Evolutionary conservation across 2,113 vertebrate genomes (phyloP).

Genomic region (Corynorhinus townsendii): DNA sequence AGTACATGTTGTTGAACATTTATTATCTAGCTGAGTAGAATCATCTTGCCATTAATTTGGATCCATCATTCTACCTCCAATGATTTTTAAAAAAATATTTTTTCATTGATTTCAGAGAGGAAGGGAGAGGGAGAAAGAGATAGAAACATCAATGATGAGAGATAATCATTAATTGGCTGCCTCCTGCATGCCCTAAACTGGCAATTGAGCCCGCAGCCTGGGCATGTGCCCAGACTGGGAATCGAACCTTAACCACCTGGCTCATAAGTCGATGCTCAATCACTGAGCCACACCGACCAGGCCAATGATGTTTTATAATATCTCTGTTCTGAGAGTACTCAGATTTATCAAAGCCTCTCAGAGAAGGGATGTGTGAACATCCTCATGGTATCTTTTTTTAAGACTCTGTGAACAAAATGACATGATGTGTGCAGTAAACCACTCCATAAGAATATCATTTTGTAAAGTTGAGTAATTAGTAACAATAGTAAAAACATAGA

Average conservation of each 20-base stretch:
- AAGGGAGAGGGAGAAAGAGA: too few species aligned
- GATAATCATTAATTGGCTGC: too few species aligned
- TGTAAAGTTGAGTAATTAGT: neutral
- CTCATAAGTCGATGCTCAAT: too few species aligned
- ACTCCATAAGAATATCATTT: neutral
- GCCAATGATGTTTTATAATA: neutral
- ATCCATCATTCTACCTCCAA: neutral
- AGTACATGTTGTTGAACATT: neutral
- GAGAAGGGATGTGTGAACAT: neutral
- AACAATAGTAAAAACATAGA: neutral
- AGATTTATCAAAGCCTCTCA: neutral
- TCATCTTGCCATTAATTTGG: constrained; percentile 33
- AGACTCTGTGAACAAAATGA: neutral
- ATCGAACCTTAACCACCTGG: too few species aligned
- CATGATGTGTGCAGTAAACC: neutral
- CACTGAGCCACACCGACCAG: too few species aligned
- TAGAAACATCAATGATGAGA: too few species aligned
- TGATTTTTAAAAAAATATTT: too few species aligned
- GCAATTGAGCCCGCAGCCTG: too few species aligned
- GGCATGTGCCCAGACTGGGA: too few species aligned
- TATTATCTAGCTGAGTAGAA: constrained; percentile 1
- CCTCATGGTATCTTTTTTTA: neutral
- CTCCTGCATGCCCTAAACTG: too few species aligned
- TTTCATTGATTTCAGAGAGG: too few species aligned
- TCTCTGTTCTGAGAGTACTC: neutral